phyloP scores from a whole-genome alignment of 2,888 invertebrate genomes.

The Cantharis nigra region DNA sequence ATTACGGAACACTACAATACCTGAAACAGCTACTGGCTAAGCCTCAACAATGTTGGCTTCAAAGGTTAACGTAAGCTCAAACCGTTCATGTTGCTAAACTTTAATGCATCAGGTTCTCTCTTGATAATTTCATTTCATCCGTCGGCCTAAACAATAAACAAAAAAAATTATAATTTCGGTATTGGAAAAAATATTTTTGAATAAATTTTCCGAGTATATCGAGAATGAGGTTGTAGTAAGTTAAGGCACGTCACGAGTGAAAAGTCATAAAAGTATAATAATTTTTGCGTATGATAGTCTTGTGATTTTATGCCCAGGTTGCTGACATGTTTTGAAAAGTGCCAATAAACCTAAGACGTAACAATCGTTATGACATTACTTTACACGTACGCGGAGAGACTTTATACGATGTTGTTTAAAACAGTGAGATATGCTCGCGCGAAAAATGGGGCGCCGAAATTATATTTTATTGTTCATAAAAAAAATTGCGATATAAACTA shows the following conservation, averaged over 20 bases:
- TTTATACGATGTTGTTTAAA: slow-evolving; percentile 35
- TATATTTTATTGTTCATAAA: background rate
- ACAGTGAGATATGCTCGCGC: slow-evolving; percentile 27
- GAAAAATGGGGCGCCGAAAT: slow-evolving; percentile 6
- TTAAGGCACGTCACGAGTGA: slow-evolving; percentile 30
- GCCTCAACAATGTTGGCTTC: slow-evolving; percentile 20
- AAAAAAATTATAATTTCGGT: background rate
- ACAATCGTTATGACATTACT: slow-evolving; percentile 37
- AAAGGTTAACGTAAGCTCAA: slow-evolving; percentile 11
- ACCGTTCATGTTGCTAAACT: background rate
- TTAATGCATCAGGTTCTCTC: background rate
- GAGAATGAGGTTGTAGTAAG: slow-evolving; percentile 27
- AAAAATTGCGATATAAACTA: background rate
- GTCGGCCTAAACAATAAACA: background rate
- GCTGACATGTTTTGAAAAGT: slow-evolving; percentile 36
- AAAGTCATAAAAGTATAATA: slow-evolving; percentile 34
- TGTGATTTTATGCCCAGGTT: slow-evolving; percentile 38
- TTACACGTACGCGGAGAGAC: slow-evolving; percentile 36
- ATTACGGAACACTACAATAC: slow-evolving; percentile 15
- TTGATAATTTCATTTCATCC: background rate
- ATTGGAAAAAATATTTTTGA: background rate
- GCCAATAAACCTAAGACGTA: slow-evolving; percentile 39
- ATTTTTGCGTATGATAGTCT: slow-evolving; percentile 35
- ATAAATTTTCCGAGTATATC: background rate
- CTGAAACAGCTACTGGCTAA: slow-evolving; percentile 16